Evolutionary conservation across 2,888 invertebrate species (phyloP), one percentile per base, ranked within the genome.

Genomic region (Thera britannica): DNA sequence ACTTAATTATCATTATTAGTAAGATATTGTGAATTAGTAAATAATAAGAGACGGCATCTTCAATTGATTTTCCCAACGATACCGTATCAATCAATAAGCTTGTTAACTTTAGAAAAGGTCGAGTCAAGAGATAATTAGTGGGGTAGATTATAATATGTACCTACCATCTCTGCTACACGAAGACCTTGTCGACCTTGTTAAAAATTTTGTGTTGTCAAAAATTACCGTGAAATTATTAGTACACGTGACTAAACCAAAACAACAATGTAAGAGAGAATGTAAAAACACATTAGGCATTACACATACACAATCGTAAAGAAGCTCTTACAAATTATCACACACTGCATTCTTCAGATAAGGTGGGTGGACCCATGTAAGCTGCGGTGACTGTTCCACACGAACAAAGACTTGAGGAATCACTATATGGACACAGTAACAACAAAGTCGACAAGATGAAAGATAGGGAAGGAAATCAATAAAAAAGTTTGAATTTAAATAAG

Each of bases 261-360:
- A 41, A 7, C 6, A 41, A 23, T 23, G 23, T 38, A 38, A 38
- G 72, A 72, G 58, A 75, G 65, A 72, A 72, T 75, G 71, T 72
- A 70, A 81, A 75, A 81, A 80, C 74, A 74, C 78, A 81, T 81
- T 81, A 77, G 74, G 72, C 62, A 81, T 81, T 81, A 77, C 73
- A 71, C 62, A 38, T 65, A 75, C 62, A 38, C 65, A 75, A 75
- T 79, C 77, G 76, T 79, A 79, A 82, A 83, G 76, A 79, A 79
- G 76, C 79, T 80, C 77, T 77, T 79, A 83, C 80, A 81, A 62
- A 85, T 84, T 83, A 87, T 84, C 82, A 83, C 80, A 78, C 78
- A 79, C 80, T 78, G 81, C 90, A 88, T 90, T 90, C 89, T 81
- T 84, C 70, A 90, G 90, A 90, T 90, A 90, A 90, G 84, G 70